Base-by-base conservation (phyloP, 2,113 vertebrate species). In the Castor canadensis region DNA sequence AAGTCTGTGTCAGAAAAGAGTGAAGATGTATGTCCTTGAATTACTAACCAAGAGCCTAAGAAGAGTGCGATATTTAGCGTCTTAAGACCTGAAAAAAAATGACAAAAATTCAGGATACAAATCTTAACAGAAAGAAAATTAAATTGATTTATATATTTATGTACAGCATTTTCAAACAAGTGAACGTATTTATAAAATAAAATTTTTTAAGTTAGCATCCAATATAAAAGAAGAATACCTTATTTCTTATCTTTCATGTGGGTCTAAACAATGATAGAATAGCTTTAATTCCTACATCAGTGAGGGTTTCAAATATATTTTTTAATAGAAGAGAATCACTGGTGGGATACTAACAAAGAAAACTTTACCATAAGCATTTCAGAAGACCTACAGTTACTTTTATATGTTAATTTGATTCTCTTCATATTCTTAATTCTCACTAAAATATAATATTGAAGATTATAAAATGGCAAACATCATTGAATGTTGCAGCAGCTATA, bases 21-120 rank as follows among this genome's bases (percentile, higher is more conserved):
- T 79, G 95, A 93, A 89, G 90, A 56, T 89, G 11, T 26, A 64
- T 35, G 30, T 92, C 56, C 80, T 88, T 94, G 84, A 94, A 79
- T 91, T 56, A 73, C 47, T 96, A 95, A 72, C 5, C 92, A 90
- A 79, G 80, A 80, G 19, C 56, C 35, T 84, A 94, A 89, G 87
- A 66, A 82, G 83, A 85, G 32, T 91, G 17, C 4, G 4, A 28
- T 79, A 87, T 73, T 88, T 89, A 91, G n/a, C 71, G 30, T 13
- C 58, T 93, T 89, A 95, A 86, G 71, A 96, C 95, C 93, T 97
- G 94, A 75, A 97, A 97, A 95, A 58, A 87, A 91, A 81, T 75
- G 72, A 94, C 89, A 96, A 93, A 91, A 92, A 58, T 93, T 96
- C 47, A 96, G 64, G 49, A 84, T 91, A 83, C 40, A 60, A 40